Base-by-base conservation (phyloP, 2,888 invertebrate genomes). In the Chironomus tentans region DNA sequence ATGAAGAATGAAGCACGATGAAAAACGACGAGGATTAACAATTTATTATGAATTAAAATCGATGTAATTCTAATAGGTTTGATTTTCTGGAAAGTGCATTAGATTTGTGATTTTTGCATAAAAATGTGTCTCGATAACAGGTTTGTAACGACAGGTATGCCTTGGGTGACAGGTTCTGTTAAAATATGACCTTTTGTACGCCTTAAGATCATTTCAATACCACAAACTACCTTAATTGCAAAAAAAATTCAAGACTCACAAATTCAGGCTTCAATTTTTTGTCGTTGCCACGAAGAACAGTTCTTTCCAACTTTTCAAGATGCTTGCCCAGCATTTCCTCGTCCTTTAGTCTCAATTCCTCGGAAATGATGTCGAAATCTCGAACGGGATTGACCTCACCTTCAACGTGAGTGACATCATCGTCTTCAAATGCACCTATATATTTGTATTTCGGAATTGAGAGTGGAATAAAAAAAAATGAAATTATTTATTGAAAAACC, bases 361-460 rank as follows among this genome's bases (percentile, higher is more conserved):
- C 97, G 78, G 90, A 90, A 81, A 99, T 99, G 76, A 98, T 98
- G 81, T 96, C 97, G 81, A 99, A 86, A 85, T 99, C 99, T 76
- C 99, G 88, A 0, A 97, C 91, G 0, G 99, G 99, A 84, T 99
- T 92, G 2, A 99, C 97, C 78, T 99, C 98, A 0, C 99, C 99
- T 83, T 99, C 99, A 0, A 99, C 92, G 82, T 99, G 99, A 70
- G 95, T 97, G 0, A 99, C 97, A 81, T 98, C 97, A 76, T 96
- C 95, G 81, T 98, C 97, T 78, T 98, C 98, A 83, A 99, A 99
- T 7, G 95, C 97, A 81, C 96, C 96, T 96, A 38, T 10, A 38
- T 38, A 47, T 56, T 13, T 21, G 18, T 21, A 38, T 38, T 10
- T 38, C 38, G 38, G 38, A 38, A 38, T 38, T 10, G 7, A 38